These are phyloP conservation scores for Meta bourneti DNA, from an alignment of 2,888 invertebrate genomes.

Conservation along the genomic window DNA sequence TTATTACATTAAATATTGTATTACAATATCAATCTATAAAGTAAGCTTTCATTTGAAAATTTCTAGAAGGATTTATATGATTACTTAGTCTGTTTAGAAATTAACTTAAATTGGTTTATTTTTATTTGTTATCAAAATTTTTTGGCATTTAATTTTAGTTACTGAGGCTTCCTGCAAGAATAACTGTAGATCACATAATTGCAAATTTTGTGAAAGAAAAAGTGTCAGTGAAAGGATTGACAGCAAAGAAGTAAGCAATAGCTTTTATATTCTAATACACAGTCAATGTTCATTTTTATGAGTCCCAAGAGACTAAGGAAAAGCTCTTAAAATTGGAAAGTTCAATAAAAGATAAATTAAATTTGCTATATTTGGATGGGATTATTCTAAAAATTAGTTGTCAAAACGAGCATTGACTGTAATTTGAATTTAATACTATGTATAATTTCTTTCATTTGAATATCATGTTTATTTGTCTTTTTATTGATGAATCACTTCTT, in stretches of 20 bases:
- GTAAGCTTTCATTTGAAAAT: too few relatives aligned
- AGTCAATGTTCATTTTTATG: too few relatives aligned
- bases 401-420: neutral
- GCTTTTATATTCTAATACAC: too few relatives aligned
- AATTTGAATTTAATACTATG: neutral
- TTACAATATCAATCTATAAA: too few relatives aligned
- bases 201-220: conserved; percentile 92
- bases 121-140: neutral
- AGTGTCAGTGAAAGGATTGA: conserved; percentile 89
- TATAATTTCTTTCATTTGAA: neutral
- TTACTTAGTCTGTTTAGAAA: too few relatives aligned
- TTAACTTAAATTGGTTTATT: neutral
- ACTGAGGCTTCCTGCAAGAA: conserved; percentile 90
- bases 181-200: conserved; percentile 91
- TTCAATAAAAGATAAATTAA: neutral
- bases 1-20: too few relatives aligned
- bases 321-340: too few relatives aligned
- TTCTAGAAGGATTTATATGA: too few relatives aligned
- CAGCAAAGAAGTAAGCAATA: conserved; percentile 85
- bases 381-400: neutral
- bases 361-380: neutral
- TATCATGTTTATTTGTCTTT: neutral
- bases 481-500: conserved; percentile 70
- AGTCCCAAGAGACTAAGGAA: too few relatives aligned
- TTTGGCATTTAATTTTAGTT: conserved; percentile 81